Percentiles rank a stretch among this genome's conserved stretches.
Evolutionary conservation across 92 coral and sea anemone genomes (phyloP).

Genomic region (Metridium senile): DNA sequence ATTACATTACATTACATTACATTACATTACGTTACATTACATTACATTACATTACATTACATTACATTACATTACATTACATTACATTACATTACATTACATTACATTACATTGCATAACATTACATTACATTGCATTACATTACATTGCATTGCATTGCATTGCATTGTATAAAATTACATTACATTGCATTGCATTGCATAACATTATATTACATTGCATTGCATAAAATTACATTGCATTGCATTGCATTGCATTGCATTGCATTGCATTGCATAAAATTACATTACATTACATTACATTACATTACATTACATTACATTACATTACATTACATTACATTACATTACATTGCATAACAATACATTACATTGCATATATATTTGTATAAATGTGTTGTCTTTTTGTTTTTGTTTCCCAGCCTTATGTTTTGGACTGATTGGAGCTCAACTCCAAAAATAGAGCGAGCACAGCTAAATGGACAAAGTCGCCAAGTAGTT

Average conservation of each 20-base stretch:
- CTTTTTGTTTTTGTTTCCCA: background rate
- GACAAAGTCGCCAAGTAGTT: conserved; percentile 21
- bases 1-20: background rate
- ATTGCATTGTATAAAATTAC: background rate
- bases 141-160: background rate
- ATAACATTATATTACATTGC: background rate
- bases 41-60: background rate
- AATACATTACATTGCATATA: background rate
- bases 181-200: background rate
- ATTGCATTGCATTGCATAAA: background rate
- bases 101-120: background rate
- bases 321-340: background rate
- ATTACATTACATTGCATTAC: background rate
- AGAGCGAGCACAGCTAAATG: conserved; percentile 51
- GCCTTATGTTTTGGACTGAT: conserved; percentile 58
- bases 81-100: background rate
- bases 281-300: background rate
- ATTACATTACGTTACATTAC: background rate
- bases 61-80: background rate
- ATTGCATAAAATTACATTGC: background rate
- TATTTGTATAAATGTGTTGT: background rate
- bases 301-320: background rate
- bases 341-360: background rate
- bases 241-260: background rate
- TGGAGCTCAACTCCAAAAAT: conserved; percentile 47